These are phyloP conservation scores for Desmophyllum pertusum DNA, from an alignment of 92 coral and sea anemone species.

Conservation along the genomic window DNA sequence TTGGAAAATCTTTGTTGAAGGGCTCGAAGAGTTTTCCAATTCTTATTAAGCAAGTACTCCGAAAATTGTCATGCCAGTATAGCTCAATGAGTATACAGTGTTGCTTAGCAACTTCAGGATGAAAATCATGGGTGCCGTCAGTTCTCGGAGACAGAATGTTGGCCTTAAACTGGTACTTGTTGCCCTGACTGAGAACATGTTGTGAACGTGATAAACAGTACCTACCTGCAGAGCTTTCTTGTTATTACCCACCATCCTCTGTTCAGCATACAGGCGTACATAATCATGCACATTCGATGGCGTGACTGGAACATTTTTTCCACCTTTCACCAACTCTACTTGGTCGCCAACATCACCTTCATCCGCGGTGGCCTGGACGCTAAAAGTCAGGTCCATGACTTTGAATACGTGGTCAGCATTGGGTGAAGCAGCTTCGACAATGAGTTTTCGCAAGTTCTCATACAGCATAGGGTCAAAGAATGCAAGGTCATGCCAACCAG, in stretches of 20 bases:
- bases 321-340: constrained; percentile 85
- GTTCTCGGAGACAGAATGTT: no score
- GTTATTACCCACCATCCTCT: constrained; percentile 82
- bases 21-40: no score
- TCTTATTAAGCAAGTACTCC: no score
- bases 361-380: constrained; percentile 80
- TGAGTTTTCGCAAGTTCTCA: constrained; percentile 90
- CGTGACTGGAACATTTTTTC: constrained; percentile 82
- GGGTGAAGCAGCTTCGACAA: constrained; percentile 77
- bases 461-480: constrained; percentile 95
- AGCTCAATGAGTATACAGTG: no score
- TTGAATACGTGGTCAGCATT: constrained; percentile 86
- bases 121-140: no score
- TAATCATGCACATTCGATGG: constrained; percentile 85
- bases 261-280: constrained; percentile 90
- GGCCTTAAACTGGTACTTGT: no score
- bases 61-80: no score
- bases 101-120: no score
- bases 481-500: constrained; percentile 99
- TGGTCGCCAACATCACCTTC: constrained; percentile 79
- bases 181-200: not conserved
- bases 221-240: constrained; percentile 90
- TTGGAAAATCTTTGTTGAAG: no score
- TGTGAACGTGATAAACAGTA: not conserved
- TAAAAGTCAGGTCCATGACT: constrained; percentile 86